Evolutionary conservation across 2,113 vertebrate species (phyloP), one percentile per base, ranked within the genome.

Genomic region (Glaucomys volans): DNA sequence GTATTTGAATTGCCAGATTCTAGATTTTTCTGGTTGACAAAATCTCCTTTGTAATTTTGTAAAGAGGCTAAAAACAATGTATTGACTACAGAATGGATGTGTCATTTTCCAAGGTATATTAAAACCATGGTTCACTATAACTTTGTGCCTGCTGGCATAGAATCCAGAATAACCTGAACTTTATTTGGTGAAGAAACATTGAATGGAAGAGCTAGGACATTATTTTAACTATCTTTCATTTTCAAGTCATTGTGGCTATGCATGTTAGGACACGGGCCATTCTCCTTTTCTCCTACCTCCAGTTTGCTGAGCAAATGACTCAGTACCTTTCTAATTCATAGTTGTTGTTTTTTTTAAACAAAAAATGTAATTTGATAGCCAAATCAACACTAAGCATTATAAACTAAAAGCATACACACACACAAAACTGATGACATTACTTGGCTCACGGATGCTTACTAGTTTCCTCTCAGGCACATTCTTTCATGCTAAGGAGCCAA

Each of bases 11-110:
- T 30, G n/a, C 59, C 18, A 90, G 57, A 37, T 81, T 85, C 96
- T 59, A 87, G 76, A 85, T 85, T 87, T 35, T 94, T 50, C 66
- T 90, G 62, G 94, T 62, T 69, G 71, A 83, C 42, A 84, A 94
- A 47, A 35, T 69, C 40, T 95, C 35, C 74, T 92, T 92, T 67
- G 24, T 90, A 79, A 79, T 86, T 92, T 91, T 88, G 40, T 66
- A 59, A 91, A 90, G 50, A 95, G 71, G 50, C n/a, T 81, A 90
- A 93, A 62, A 24, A 22, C 47, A 64, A 24, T 87, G 13, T 52
- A 30, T n/a, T 84, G 82, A 88, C 59, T 47, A 32, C 3, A 72
- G 69, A 89, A 84, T 5, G 54, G 54, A 84, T 10, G 52, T n/a
- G 20, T 13, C n/a, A 28, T 37, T 92, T 97, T 57, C 83, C 28